Evolutionary conservation across 2,888 invertebrate genomes (phyloP).

Genomic region (Papilio protenor): DNA sequence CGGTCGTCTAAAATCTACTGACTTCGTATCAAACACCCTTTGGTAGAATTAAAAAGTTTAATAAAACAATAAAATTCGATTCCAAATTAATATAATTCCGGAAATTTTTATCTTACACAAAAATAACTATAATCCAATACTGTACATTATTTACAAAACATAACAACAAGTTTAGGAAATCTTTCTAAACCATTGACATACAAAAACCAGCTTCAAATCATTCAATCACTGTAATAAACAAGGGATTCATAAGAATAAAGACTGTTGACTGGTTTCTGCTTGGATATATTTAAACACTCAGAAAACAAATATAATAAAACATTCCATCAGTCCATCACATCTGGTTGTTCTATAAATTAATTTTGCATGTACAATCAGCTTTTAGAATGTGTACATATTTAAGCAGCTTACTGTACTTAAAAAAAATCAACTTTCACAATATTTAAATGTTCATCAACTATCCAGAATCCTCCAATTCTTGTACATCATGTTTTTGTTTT

Average conservation of each 20-base stretch:
- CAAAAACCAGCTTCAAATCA: background rate
- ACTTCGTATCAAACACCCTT: background rate
- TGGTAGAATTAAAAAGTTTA: background rate
- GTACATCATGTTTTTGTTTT: slow-evolving; percentile 35
- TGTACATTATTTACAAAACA: slow-evolving; percentile 21
- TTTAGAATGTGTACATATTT: too few species aligned
- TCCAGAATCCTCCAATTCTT: background rate
- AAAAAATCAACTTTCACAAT: too few species aligned
- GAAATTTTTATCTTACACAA: background rate
- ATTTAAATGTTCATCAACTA: background rate
- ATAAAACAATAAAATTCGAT: background rate
- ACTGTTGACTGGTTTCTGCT: too few species aligned
- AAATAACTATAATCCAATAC: background rate
- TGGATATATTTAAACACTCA: too few species aligned
- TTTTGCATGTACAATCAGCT: too few species aligned
- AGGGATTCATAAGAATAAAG: too few species aligned
- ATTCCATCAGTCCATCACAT: too few species aligned
- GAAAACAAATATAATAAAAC: too few species aligned
- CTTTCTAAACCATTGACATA: background rate
- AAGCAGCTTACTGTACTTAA: too few species aligned
- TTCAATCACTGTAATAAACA: too few species aligned
- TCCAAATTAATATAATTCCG: background rate
- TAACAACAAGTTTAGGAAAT: background rate
- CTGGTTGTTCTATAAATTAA: too few species aligned
- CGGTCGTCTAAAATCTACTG: background rate